Conservation (phyloP, 1,140 invertebrate genomes). For the Macrocentrus cingulum region DNA sequence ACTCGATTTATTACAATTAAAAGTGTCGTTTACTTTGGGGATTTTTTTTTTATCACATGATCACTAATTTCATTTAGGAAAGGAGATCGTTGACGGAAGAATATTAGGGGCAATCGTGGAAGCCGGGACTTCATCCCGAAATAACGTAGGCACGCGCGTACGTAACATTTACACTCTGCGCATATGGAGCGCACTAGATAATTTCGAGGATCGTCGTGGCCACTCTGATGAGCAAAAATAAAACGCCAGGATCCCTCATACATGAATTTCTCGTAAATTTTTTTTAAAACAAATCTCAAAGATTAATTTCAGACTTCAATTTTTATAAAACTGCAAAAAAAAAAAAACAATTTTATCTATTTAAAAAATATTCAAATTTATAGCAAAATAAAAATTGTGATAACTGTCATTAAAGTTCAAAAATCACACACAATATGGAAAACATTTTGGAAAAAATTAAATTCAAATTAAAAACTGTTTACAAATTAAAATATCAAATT, state of each 20-base stretch:
- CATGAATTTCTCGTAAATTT: not conserved
- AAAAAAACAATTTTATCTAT: too few species aligned
- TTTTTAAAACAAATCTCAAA: not conserved
- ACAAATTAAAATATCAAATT: too few species aligned
- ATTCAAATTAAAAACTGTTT: too few species aligned
- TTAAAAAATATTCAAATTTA: too few species aligned
- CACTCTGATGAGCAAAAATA: slow-evolving; percentile 27
- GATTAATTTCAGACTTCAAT: too few species aligned
- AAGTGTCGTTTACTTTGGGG: too few species aligned
- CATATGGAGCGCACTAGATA: slow-evolving; percentile 2
- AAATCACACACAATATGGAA: too few species aligned
- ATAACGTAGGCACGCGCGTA: slow-evolving; percentile 13
- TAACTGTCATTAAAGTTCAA: too few species aligned
- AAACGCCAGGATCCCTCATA: slow-evolving; percentile 19
- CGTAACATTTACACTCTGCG: not conserved
- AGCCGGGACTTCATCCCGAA: slow-evolving; percentile 14
- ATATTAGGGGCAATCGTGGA: slow-evolving; percentile 16
- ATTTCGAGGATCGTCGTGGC: slow-evolving; percentile 19
- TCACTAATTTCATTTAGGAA: not conserved
- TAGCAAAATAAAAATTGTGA: too few species aligned
- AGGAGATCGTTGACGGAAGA: slow-evolving; percentile 13
- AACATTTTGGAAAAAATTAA: too few species aligned
- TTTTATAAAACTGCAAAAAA: too few species aligned
- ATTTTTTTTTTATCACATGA: not conserved
- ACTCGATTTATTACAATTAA: too few species aligned